A percentile compares a stretch with the other conserved stretches of the same genome.
These are phyloP conservation scores for Junonia oenone DNA, from an alignment of 2,888 invertebrate species.

Conservation along the genomic window DNA sequence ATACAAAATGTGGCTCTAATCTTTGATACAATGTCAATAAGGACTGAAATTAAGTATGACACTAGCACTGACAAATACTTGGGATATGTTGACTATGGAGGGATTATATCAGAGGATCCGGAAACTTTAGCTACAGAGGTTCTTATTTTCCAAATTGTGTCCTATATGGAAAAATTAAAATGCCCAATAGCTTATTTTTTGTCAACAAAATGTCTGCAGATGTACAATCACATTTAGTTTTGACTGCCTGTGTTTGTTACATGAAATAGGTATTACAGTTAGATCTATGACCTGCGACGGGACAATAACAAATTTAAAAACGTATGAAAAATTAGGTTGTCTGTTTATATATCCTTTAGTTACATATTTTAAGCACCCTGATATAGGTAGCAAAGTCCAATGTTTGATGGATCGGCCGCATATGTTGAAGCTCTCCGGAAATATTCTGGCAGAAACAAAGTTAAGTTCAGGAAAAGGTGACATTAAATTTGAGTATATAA, in stretches of 20 bases:
- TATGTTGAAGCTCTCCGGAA: neutral
- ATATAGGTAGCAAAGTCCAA: neutral
- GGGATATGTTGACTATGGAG: constrained; percentile 8
- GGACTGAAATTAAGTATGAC: neutral
- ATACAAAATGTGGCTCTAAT: constrained; percentile 3
- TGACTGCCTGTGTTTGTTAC: constrained; percentile 1
- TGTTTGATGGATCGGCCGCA: neutral
- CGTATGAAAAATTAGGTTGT: neutral
- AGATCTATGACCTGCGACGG: neutral
- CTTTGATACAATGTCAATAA: constrained; percentile 6
- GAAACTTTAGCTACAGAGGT: constrained; percentile 8
- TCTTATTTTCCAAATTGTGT: constrained; percentile 7
- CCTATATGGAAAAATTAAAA: constrained; percentile 7
- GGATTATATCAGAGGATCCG: constrained; percentile 7
- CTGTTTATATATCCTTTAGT: neutral
- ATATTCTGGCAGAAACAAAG: neutral
- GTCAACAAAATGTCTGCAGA: constrained; percentile 10
- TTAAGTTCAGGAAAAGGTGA: neutral
- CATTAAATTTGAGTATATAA: neutral
- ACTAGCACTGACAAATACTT: neutral
- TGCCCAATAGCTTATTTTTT: constrained; percentile 14
- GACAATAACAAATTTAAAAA: neutral
- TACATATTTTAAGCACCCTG: neutral
- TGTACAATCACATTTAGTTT: constrained; percentile 2
- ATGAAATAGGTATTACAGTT: neutral